Conservation (phyloP, 2,113 vertebrate genomes). For the Artemisiospiza belli region DNA sequence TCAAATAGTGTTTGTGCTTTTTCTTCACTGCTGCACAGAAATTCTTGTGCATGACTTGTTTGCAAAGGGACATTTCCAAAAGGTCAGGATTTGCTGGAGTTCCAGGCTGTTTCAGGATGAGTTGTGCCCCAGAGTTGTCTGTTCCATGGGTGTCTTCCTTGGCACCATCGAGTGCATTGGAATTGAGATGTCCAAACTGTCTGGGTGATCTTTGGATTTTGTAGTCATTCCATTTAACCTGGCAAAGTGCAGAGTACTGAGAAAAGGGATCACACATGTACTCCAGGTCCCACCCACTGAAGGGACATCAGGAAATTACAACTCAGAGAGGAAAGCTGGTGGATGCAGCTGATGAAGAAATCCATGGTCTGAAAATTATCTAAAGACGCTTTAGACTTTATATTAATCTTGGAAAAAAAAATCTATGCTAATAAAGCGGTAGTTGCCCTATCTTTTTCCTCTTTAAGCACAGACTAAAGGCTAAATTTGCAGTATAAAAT, state of each 20-base stretch:
- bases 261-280: not conserved
- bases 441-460: not conserved
- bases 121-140: not conserved
- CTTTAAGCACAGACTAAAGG: not conserved
- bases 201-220: not conserved
- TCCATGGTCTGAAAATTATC: not conserved
- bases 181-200: not conserved
- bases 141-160: not conserved
- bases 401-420: not conserved
- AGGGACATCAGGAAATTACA: not conserved
- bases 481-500: not conserved
- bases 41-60: not conserved
- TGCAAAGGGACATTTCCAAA: not conserved
- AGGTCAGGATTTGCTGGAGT: not conserved
- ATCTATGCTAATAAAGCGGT: not conserved
- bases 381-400: not conserved
- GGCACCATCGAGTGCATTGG: accelerated
- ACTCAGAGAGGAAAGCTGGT: not conserved
- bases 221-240: not conserved
- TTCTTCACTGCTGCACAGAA: not conserved
- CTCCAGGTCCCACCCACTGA: not conserved
- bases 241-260: not conserved
- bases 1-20: not conserved
- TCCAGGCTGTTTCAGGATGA: not conserved
- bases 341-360: not conserved